Conservation (phyloP, 2,113 vertebrate species). For the Spermophilus dauricus region DNA sequence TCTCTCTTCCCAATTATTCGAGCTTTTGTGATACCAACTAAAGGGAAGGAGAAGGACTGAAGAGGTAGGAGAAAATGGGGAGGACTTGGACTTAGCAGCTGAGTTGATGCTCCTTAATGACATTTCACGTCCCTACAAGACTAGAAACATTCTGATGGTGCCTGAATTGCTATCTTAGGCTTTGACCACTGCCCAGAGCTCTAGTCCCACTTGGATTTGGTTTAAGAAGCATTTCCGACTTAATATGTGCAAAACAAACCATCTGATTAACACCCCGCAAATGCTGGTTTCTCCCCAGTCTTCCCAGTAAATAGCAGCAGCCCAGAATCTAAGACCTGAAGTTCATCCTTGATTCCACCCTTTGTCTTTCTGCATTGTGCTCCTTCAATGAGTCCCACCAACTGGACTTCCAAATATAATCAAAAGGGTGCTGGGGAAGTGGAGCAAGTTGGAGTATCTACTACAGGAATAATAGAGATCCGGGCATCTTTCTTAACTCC, state of each 20-base stretch:
- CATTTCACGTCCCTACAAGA: rapidly evolving
- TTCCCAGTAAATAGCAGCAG: background rate
- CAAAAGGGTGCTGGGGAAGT: background rate
- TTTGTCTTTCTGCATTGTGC: background rate
- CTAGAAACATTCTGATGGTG: background rate
- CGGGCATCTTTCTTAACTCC: background rate
- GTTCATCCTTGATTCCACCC: background rate
- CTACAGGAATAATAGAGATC: background rate
- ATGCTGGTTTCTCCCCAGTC: background rate
- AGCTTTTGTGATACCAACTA: background rate
- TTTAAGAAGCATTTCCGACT: conserved; percentile 13
- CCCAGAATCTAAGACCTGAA: background rate
- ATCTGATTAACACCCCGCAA: background rate
- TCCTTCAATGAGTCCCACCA: background rate
- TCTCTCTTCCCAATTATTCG: background rate
- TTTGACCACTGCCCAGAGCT: background rate
- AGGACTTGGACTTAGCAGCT: too few relatives aligned
- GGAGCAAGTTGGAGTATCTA: rapidly evolving
- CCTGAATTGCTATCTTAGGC: background rate
- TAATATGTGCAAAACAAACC: background rate
- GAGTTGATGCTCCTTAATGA: background rate
- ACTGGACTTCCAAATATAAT: background rate
- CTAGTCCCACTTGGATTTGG: background rate
- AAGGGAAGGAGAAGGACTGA: background rate
- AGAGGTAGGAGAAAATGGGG: background rate